Conservation (phyloP, 2,888 invertebrate genomes). For the Lampropteryx suffumata region DNA sequence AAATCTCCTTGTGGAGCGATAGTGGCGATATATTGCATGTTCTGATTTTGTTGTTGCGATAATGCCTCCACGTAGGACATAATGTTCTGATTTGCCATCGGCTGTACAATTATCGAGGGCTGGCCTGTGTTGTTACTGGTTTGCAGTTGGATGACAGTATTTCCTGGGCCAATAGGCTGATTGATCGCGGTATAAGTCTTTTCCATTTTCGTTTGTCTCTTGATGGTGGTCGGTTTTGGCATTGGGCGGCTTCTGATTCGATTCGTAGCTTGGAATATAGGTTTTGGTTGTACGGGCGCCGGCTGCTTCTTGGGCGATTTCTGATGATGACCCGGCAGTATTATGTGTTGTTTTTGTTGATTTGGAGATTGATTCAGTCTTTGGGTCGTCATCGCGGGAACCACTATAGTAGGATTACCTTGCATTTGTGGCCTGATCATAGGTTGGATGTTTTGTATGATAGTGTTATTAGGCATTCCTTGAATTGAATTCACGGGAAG, state of each 20-base stretch:
- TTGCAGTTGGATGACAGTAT: conserved; percentile 83
- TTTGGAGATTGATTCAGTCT: conserved; percentile 72
- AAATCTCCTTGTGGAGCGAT: conserved; percentile 85
- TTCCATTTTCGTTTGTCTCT: conserved; percentile 75
- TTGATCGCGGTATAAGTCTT: conserved; percentile 76
- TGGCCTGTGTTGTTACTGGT: conserved; percentile 80
- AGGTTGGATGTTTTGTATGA: conserved; percentile 78
- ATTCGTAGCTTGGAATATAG: conserved; percentile 73
- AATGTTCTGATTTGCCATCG: conserved; percentile 82
- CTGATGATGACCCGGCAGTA: conserved; percentile 67
- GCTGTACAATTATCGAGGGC: conserved; percentile 88
- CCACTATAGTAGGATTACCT: conserved; percentile 74
- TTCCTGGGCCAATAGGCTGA: conserved; percentile 71
- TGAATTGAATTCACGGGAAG: conserved; percentile 77
- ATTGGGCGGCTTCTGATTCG: conserved; percentile 73
- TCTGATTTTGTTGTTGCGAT: conserved; percentile 87
- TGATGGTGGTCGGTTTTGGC: conserved; percentile 74
- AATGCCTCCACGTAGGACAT: conserved; percentile 87
- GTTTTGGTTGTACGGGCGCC: conserved; percentile 73
- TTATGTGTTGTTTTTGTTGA: conserved; percentile 74
- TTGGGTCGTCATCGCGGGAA: conserved; percentile 75
- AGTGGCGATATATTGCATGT: conserved; percentile 90
- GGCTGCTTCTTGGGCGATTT: conserved; percentile 79
- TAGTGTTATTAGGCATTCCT: conserved; percentile 72
- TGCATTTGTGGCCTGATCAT: conserved; percentile 78